Evolutionary conservation across 2,888 invertebrate species (phyloP), one percentile per base, ranked within the genome.

Genomic region (Cabera pusaria): DNA sequence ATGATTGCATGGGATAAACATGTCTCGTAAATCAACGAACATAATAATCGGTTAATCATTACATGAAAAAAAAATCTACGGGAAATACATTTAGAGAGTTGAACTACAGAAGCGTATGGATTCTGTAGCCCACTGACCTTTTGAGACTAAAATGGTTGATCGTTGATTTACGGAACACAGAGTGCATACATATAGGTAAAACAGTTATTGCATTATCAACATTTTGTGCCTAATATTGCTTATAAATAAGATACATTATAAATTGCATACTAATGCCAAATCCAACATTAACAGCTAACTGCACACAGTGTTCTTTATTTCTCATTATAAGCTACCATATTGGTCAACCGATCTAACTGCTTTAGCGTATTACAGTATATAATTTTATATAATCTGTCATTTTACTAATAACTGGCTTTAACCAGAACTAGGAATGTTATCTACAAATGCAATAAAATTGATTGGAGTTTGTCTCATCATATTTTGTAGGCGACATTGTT

Each of bases 401-500:
- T 5, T 6, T 16, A n/a, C 14, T 12, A 20, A 5, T 25, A 29
- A 14, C n/a, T 6, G 19, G 28, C 3, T 18, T 28, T 1, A 7
- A 21, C 21, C 22, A 17, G 6, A 59, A 65, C 66, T 69, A 72
- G 77, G 77, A 77, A 77, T 78, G 72, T 71, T 56, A 65, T 60
- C 59, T 62, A 63, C 59, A 72, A 72, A 74, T 70, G 70, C 72
- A 52, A 36, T 32, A 22, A 2, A 23, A 28, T 33, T 32, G 12
- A 22, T 33, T 33, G 6, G 9, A 22, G 10, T 20, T 19, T 11
- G 9, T n/a, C n/a, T n/a, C n/a, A n/a, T n/a, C n/a, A 16, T 9
- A 21, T 5, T 21, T 11, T 11, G 12, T 29, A 35, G 35, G 16
- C 36, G 28, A 44, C 27, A 48, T 49, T 37, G 39, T 32, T 26